Conservation (phyloP, 2,797 vertebrate genomes). For the Lycodopsis pacificus region DNA sequence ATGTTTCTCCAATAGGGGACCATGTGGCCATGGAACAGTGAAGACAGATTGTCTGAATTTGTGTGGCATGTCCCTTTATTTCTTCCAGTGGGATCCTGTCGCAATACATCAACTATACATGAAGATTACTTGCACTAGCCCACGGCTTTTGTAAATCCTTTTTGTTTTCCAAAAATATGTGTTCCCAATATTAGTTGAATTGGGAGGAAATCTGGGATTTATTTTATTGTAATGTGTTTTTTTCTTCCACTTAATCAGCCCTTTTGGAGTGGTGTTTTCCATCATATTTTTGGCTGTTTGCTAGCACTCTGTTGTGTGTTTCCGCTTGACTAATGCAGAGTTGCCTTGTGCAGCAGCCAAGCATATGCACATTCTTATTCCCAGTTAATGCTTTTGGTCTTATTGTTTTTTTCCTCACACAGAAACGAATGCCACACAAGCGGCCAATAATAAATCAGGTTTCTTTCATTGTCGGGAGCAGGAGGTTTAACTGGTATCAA, state of each 20-base stretch:
- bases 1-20: conserved; percentile 42
- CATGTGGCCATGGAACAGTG: conserved; percentile 52
- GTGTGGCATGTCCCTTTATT: conserved; percentile 67
- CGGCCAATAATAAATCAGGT: conserved; percentile 61
- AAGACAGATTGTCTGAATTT: conserved; percentile 72
- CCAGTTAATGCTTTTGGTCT: conserved; percentile 52
- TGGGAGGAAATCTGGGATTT: conserved; percentile 69
- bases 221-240: conserved; percentile 70
- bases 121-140: conserved; percentile 71
- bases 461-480: conserved; percentile 55
- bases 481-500: conserved; percentile 60
- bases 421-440: conserved; percentile 63
- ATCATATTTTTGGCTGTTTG: conserved; percentile 73
- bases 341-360: conserved; percentile 61
- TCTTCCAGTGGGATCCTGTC: conserved; percentile 61
- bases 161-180: conserved; percentile 61
- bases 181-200: conserved; percentile 38
- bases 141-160: conserved; percentile 56
- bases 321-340: conserved; percentile 61
- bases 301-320: conserved; percentile 60
- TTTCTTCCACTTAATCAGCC: conserved; percentile 61
- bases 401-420: conserved; percentile 55
- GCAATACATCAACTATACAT: conserved; percentile 59
- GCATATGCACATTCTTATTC: conserved; percentile 61
- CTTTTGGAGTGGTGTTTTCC: conserved; percentile 63